phyloP scores from a whole-genome alignment of 1,140 invertebrate genomes.

The Heterodera schachtii region DNA sequence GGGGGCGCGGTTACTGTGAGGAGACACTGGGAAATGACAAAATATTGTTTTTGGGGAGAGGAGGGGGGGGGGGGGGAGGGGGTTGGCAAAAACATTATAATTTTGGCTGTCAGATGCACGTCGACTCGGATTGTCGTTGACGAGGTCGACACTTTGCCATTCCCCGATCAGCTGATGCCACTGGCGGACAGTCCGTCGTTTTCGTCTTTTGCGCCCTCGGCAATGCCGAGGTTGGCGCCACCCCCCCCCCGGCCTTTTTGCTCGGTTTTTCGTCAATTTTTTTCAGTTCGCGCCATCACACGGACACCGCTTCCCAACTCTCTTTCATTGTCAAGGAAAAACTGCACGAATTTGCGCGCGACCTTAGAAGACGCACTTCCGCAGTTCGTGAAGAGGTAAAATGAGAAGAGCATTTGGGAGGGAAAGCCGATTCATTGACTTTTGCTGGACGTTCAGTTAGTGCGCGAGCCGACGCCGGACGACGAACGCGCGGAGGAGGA shows the following conservation, averaged over 20 bases:
- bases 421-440: background rate
- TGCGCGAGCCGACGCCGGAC: slow-evolving; percentile 42
- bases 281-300: background rate
- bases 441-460: slow-evolving; percentile 27
- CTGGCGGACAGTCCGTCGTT: background rate
- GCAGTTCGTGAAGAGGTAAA: slow-evolving; percentile 31
- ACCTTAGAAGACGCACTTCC: slow-evolving; percentile 53
- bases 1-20: too few species aligned
- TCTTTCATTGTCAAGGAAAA: slow-evolving; percentile 55
- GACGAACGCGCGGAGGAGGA: slow-evolving; percentile 36
- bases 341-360: slow-evolving; percentile 54
- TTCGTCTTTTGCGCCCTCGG: background rate
- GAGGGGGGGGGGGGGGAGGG: too few species aligned
- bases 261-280: too few species aligned
- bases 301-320: slow-evolving; percentile 38
- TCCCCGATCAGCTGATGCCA: background rate
- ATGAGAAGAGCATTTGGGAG: slow-evolving; percentile 5
- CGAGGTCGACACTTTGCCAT: background rate
- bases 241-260: too few species aligned
- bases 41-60: too few species aligned
- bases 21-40: too few species aligned
- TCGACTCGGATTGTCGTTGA: background rate
- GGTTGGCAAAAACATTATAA: background rate
- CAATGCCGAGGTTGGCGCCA: background rate
- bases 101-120: background rate